Percentiles rank a stretch among this genome's conserved stretches.
phyloP scores from a whole-genome alignment of 2,113 vertebrate genomes.

The Cyprinodon variegatus region DNA sequence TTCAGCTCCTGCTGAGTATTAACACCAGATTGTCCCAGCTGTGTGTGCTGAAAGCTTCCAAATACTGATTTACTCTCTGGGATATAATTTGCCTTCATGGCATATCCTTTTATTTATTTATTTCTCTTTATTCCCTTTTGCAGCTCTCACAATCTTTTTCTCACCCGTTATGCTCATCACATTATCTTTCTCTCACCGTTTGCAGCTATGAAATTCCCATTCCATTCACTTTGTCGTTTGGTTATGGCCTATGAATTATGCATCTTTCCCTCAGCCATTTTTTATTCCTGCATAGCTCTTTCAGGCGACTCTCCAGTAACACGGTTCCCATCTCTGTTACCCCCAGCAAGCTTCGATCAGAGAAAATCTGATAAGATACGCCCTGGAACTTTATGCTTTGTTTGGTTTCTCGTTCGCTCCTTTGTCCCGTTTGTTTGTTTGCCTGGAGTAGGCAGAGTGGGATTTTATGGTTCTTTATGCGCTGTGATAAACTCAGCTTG shows the following conservation, averaged over 20 bases:
- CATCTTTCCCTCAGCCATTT: slow-evolving; percentile 69
- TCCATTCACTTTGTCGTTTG: slow-evolving; percentile 92
- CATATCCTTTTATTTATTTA: slow-evolving; percentile 79
- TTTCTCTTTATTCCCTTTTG: slow-evolving; percentile 14
- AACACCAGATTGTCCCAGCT: background rate
- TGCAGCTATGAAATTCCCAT: slow-evolving; percentile 93
- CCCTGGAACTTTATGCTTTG: slow-evolving; percentile 90
- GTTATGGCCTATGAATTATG: slow-evolving; percentile 89
- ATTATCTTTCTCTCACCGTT: slow-evolving; percentile 34
- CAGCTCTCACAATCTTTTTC: slow-evolving; percentile 57
- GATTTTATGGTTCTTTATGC: slow-evolving; percentile 69
- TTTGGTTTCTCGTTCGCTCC: slow-evolving; percentile 46
- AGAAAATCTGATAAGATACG: slow-evolving; percentile 88
- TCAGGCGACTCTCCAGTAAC: slow-evolving; percentile 86
- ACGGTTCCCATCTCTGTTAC: slow-evolving; percentile 91
- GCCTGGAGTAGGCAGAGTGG: slow-evolving; percentile 46
- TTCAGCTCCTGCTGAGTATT: slow-evolving; percentile 1
- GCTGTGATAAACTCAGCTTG: slow-evolving; percentile 22
- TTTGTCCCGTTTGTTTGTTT: slow-evolving; percentile 20
- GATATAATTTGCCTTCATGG: slow-evolving; percentile 81
- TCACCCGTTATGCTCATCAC: slow-evolving; percentile 45
- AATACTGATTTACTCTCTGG: slow-evolving; percentile 80
- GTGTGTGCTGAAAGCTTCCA: background rate
- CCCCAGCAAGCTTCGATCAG: slow-evolving; percentile 88
- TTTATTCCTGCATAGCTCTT: slow-evolving; percentile 77